Evolutionary conservation across 2,888 invertebrate species (phyloP).

Genomic region (Drosophila mulleri): DNA sequence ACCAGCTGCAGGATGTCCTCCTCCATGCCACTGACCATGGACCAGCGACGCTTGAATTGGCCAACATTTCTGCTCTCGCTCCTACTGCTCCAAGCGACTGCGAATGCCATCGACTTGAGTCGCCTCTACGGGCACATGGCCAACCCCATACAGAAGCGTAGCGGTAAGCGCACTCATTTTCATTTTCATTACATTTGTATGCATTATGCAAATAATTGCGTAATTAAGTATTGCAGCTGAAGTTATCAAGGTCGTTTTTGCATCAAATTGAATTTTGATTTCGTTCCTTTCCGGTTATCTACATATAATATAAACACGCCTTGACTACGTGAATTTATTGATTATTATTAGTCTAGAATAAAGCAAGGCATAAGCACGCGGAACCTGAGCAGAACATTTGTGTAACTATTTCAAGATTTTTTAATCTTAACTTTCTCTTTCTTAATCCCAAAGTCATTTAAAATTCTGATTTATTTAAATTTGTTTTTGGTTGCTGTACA

Average conservation of each 20-base stretch:
- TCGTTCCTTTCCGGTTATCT: not conserved
- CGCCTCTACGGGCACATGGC: conserved; percentile 91
- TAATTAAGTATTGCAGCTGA: not conserved
- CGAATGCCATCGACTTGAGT: conserved; percentile 89
- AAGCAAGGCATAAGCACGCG: not conserved
- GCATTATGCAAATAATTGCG: not conserved
- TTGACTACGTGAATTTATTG: not conserved
- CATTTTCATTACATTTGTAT: too few species aligned
- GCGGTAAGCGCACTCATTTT: conserved; percentile 80
- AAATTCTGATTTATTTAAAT: too few species aligned
- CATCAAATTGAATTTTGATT: not conserved
- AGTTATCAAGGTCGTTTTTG: not conserved
- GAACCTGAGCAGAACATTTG: not conserved
- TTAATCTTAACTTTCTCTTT: too few species aligned
- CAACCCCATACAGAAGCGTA: conserved; percentile 84
- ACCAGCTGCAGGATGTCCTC: conserved; percentile 46
- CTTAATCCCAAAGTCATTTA: too few species aligned
- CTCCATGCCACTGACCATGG: conserved; percentile 65
- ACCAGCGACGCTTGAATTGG: conserved; percentile 84
- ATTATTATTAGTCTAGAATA: not conserved
- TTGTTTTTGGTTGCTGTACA: too few species aligned
- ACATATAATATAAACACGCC: not conserved
- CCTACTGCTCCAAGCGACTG: conserved; percentile 87
- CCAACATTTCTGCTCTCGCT: conserved; percentile 87
- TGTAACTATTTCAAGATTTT: not conserved